These are phyloP conservation scores for Amiota mariae DNA, from an alignment of 2,888 invertebrate genomes.

Conservation along the genomic window DNA sequence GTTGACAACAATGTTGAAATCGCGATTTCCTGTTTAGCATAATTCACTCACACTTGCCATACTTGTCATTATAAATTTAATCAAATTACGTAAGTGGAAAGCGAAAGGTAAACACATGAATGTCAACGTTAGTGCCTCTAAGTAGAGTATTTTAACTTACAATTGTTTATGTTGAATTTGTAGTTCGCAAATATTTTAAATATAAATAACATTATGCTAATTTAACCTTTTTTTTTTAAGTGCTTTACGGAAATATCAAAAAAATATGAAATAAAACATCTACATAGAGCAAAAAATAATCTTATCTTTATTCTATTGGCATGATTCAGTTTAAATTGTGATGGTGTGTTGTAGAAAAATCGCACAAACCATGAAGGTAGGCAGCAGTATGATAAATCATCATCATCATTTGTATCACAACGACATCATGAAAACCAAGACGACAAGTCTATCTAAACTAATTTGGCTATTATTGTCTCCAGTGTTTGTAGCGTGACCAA, in stretches of 20 bases:
- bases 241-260: no score
- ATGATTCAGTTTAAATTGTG: slow-evolving; percentile 12
- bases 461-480: not conserved
- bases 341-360: not conserved
- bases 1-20: slow-evolving; percentile 22
- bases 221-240: no score
- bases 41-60: no score
- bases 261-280: no score
- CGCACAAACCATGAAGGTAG: not conserved
- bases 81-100: slow-evolving; percentile 29
- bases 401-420: not conserved
- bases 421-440: not conserved
- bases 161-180: no score
- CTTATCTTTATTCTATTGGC: not conserved
- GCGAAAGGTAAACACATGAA: slow-evolving; percentile 26
- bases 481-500: not conserved
- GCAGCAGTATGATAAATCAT: slow-evolving; percentile 6
- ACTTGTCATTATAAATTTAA: no score
- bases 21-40: not conserved
- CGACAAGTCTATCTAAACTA: slow-evolving; percentile 20
- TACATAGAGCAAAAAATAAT: no score
- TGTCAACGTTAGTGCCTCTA: slow-evolving; percentile 7
- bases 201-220: no score
- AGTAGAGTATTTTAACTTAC: no score
- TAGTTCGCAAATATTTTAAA: no score